Evolutionary conservation across 2,888 invertebrate genomes (phyloP).

Genomic region (Cancer borealis): DNA sequence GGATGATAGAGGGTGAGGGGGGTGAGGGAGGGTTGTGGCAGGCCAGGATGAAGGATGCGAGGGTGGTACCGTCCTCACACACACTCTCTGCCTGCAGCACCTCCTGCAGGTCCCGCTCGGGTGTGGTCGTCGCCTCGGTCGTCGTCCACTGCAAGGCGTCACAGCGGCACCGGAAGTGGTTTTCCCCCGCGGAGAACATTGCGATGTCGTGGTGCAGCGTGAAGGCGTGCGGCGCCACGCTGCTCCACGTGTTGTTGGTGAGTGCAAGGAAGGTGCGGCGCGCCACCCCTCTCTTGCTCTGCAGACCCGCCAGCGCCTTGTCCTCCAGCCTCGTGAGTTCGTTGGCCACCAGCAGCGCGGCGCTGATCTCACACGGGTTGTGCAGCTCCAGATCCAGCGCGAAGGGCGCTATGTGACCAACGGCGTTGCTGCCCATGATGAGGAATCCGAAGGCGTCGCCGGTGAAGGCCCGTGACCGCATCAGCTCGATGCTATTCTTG

Average conservation of each 20-base stretch:
- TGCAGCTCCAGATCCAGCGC: conserved; percentile 68
- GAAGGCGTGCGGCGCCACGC: conserved; percentile 46
- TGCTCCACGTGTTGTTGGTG: conserved; percentile 60
- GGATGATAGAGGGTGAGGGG: neutral
- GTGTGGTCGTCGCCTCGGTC: neutral
- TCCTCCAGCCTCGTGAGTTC: conserved; percentile 23
- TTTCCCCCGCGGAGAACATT: conserved; percentile 60
- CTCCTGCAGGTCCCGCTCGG: conserved; percentile 42
- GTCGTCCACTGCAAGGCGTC: conserved; percentile 47
- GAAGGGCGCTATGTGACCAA: neutral
- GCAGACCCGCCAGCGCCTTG: conserved; percentile 47
- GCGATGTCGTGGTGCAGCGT: conserved; percentile 5
- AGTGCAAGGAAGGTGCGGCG: conserved; percentile 64
- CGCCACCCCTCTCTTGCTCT: conserved; percentile 43
- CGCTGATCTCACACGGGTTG: conserved; percentile 69
- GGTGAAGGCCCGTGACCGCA: conserved; percentile 48
- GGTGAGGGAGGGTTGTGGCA: neutral
- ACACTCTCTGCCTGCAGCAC: conserved; percentile 39
- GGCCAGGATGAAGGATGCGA: conserved; percentile 47
- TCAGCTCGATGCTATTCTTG: conserved; percentile 54
- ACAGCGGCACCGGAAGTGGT: conserved; percentile 60
- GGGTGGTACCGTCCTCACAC: conserved; percentile 53
- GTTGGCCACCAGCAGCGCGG: conserved; percentile 64
- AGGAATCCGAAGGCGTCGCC: conserved; percentile 61
- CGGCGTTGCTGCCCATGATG: conserved; percentile 58